Conservation (phyloP, 2,888 invertebrate species). For the Callyntrura sp. region DNA sequence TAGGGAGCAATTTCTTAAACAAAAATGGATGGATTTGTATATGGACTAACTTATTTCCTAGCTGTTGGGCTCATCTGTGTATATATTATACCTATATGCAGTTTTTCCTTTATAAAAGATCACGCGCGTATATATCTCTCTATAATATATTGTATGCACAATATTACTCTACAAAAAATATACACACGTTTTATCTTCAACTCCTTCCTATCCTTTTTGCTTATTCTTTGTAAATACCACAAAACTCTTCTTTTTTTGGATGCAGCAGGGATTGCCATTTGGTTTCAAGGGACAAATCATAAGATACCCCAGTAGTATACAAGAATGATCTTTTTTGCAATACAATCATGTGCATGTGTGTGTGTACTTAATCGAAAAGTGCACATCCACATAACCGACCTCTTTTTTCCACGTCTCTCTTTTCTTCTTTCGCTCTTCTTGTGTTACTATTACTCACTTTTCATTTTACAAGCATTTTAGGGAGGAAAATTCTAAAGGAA, state of each 20-base stretch:
- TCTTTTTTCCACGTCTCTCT: slow-evolving; percentile 30
- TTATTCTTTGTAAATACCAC: slow-evolving; percentile 19
- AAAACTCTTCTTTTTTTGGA: slow-evolving; percentile 22
- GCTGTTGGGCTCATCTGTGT: neutral
- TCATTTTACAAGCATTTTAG: slow-evolving; percentile 23
- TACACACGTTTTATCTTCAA: neutral
- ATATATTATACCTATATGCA: neutral
- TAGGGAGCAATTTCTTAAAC: too few relatives aligned
- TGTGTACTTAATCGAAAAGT: neutral
- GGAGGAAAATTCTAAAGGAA: slow-evolving; percentile 12
- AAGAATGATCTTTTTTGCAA: too few relatives aligned
- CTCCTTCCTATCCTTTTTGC: neutral
- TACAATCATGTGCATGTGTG: neutral
- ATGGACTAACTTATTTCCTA: neutral
- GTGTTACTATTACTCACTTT: neutral
- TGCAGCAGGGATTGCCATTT: slow-evolving; percentile 28
- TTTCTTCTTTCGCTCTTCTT: neutral
- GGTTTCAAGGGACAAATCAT: slow-evolving; percentile 35
- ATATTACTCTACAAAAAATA: neutral
- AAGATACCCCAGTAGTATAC: too few relatives aligned
- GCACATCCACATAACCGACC: too few relatives aligned
- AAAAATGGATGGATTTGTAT: slow-evolving; percentile 44
- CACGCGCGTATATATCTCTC: neutral
- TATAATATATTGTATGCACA: neutral
- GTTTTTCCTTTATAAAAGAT: neutral